Conservation (phyloP, 2,888 invertebrate genomes). For the Melanophora roralis region DNA sequence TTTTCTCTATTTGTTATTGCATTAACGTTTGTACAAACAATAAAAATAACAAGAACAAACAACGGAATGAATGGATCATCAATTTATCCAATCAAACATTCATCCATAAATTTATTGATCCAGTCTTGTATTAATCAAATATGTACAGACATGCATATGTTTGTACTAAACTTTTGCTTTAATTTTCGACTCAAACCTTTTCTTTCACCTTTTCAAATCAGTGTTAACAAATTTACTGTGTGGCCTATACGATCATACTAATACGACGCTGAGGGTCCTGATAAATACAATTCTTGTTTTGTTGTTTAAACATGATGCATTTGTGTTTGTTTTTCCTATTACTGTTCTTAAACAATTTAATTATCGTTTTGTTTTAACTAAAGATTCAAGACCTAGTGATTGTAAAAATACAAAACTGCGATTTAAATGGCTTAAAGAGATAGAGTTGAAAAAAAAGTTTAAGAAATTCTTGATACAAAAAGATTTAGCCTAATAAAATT, state of each 20-base stretch:
- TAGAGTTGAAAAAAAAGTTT: no score
- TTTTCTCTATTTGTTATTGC: constrained; percentile 44
- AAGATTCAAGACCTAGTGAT: background rate
- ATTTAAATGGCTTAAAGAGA: no score
- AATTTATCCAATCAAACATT: background rate
- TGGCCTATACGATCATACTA: background rate
- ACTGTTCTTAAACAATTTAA: constrained; percentile 4
- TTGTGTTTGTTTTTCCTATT: constrained; percentile 25
- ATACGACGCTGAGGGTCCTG: constrained; percentile 33
- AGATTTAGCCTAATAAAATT: no score
- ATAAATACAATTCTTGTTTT: background rate
- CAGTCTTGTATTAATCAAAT: constrained; percentile 2
- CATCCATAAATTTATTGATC: background rate
- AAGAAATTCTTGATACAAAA: no score
- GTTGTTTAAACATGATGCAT: no score
- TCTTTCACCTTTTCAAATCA: background rate
- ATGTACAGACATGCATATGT: no score
- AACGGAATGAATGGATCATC: constrained; percentile 1
- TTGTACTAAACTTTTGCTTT: background rate
- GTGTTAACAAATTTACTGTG: constrained; percentile 9
- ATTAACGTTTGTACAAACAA: constrained; percentile 41
- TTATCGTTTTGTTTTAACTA: background rate
- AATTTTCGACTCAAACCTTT: background rate
- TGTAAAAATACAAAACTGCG: background rate
- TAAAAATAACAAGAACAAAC: background rate